Conservation (phyloP, 2,797 vertebrate genomes). For the Heteromormyrus szaboi region DNA sequence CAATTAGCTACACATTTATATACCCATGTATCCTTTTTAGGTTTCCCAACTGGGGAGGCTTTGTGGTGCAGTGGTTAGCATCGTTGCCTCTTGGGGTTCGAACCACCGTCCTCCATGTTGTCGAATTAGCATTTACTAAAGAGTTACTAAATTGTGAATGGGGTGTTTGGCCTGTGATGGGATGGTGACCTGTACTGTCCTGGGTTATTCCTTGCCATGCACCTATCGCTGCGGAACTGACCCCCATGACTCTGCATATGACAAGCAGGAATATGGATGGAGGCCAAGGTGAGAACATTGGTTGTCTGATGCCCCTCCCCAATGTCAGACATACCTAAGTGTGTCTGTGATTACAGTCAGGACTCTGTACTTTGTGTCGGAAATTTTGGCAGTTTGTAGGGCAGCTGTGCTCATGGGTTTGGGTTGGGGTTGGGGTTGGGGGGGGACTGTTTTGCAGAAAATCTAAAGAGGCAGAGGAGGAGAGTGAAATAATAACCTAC, state of each 20-base stretch:
- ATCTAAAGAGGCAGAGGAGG: conserved; percentile 12
- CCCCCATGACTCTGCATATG: not conserved
- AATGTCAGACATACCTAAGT: conserved; percentile 40
- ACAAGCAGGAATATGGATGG: not conserved
- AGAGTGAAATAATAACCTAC: conserved; percentile 35
- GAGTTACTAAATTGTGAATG: not conserved
- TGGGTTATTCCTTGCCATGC: not conserved
- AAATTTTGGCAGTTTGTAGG: conserved; percentile 44
- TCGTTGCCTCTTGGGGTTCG: not conserved
- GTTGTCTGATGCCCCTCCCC: conserved; percentile 20
- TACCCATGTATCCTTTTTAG: not conserved
- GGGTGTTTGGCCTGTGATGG: not conserved
- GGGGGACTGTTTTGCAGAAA: conserved; percentile 23
- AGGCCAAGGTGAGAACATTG: not conserved
- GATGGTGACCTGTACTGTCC: not conserved
- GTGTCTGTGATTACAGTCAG: conserved; percentile 46
- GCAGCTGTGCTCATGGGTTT: conserved; percentile 34
- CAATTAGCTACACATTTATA: not conserved
- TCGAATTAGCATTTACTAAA: not conserved
- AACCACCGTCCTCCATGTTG: not conserved
- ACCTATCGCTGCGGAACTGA: not conserved
- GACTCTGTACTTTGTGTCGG: conserved; percentile 35
- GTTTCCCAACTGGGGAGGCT: not conserved
- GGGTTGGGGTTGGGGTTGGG: not conserved
- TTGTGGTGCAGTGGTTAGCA: not conserved